Base-by-base conservation (phyloP, 2,113 vertebrate species). In the Mugil cephalus region DNA sequence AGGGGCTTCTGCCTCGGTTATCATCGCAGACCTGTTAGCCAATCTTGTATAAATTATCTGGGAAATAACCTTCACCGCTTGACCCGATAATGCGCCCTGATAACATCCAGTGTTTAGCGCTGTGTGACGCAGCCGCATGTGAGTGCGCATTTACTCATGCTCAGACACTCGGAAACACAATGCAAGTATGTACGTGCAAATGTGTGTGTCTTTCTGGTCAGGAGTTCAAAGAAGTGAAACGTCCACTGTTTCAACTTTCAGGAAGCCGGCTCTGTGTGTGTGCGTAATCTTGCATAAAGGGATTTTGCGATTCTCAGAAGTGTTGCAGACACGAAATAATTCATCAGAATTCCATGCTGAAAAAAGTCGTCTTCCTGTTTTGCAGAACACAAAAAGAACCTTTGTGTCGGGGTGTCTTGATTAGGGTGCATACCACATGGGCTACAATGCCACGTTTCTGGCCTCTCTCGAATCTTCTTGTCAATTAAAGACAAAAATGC, bases 31-130 rank as follows among this genome's bases (percentile, higher is more conserved):
- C 71, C 56, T 70, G 43, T 70, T 71, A 47, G 54, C 53, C 43
- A 38, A 86, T 79, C 81, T 89, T 54, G 53, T 66, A 82, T 68
- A 73, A 79, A 79, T 88, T 50, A 77, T 73, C 42, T 63, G 36
- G 47, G 50, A 82, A 83, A 75, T 82, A 76, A 83, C 77, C 54
- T 80, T 87, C 68, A 71, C 53, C 3, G 55, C 24, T 14, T 72
- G 66, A n/a, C 50, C 43, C 0, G 42, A 73, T 77, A 83, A 68
- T 65, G 52, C 21, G 40, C 40, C 54, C 13, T 4, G 71, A 89
- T 88, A 83, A 88, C 70, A 60, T 53, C 53, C 30, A 46, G 10
- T 18, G 43, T 51, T 18, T 14, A 72, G 71, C 34, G 43, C 38
- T 60, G 39, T 61, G 60, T 77, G 85, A 84, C 36, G 1, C 6